A percentile compares a stretch with the other conserved stretches of the same genome.
Evolutionary conservation across 1,140 invertebrate genomes (phyloP).

Genomic region (Pararge aegeria): DNA sequence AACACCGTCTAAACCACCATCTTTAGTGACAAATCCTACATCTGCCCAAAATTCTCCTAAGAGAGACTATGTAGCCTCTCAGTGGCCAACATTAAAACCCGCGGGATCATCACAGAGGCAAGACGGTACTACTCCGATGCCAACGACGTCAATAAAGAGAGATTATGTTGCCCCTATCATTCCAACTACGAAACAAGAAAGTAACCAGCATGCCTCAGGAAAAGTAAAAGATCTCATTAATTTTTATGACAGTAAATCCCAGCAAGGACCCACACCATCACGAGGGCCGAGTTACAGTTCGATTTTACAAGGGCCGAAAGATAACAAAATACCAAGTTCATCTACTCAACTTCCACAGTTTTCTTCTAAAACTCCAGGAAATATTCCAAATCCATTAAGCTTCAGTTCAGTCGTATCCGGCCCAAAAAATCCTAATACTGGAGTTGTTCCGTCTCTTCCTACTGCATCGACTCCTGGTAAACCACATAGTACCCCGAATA

Average conservation of each 20-base stretch:
- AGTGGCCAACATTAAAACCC: conserved; percentile 40
- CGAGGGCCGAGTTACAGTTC: conserved; percentile 61
- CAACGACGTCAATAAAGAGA: conserved; percentile 31
- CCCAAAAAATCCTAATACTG: conserved; percentile 36
- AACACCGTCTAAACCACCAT: conserved; percentile 16
- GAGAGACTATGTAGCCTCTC: conserved; percentile 45
- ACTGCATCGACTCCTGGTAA: conserved; percentile 30
- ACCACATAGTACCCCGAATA: conserved; percentile 26
- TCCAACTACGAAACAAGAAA: conserved; percentile 33
- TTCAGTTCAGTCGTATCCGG: conserved; percentile 54
- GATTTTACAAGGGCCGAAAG: conserved; percentile 45
- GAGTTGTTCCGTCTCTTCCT: conserved; percentile 2
- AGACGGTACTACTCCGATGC: conserved; percentile 12
- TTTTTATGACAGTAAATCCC: conserved; percentile 55
- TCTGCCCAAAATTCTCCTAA: conserved; percentile 27
- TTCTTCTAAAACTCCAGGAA: conserved; percentile 15
- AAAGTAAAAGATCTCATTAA: conserved; percentile 70
- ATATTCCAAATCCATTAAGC: conserved; percentile 46
- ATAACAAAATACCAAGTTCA: conserved; percentile 20
- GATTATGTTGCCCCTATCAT: conserved; percentile 38
- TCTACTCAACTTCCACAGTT: conserved; percentile 11
- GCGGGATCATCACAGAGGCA: conserved; percentile 18
- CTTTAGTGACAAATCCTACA: conserved; percentile 3
- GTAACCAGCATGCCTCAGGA: conserved; percentile 36
- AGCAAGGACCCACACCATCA: conserved; percentile 24